Evolutionary conservation across 2,113 vertebrate genomes (phyloP), one percentile per base, ranked within the genome.

Genomic region (Plotosus lineatus): DNA sequence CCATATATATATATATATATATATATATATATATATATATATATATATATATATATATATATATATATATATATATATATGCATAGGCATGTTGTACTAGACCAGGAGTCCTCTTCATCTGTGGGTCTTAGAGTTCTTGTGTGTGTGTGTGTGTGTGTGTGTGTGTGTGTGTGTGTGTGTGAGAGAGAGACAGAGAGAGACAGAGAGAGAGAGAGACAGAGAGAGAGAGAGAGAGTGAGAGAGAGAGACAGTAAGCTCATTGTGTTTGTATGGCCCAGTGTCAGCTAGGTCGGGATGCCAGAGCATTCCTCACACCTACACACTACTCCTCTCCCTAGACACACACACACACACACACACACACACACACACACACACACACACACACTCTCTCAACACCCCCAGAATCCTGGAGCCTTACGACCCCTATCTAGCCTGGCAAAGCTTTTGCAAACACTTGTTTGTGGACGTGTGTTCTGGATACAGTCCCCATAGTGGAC

Each of bases 281-380:
- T 74, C 60, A 75, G 38, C 44, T 63, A 61, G 84, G 75, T 85
- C 85, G 38, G 44, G 53, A 74, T 60, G 65, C 77, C 78, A 78
- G 58, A 19, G 77, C 79, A 87, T 87, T 87, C 82, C 81, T 85
- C 84, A 89, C 88, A 88, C 86, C 83, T 83, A 89, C 86, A 81
- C 85, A 83, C 77, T 65, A 83, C 53, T 48, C 50, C 38, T 11
- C 63, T 56, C 40, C 58, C 26, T 50, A 65, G 66, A 42, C 72
- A 78, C 56, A 21, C 33, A 60, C 74, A 60, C 48, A 46, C 71
- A n/a, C n/a, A 42, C 72, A 78, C 56, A 21, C 33, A 60, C 74
- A 60, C 48, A 46, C 71, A n/a, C 84, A 89, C 88, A 88, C 86
- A 82, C 82, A 89, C 86, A 81, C 85, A 83, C 77, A 42, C 72